Percentiles rank a stretch among this genome's conserved stretches.
phyloP scores from a whole-genome alignment of 1,140 invertebrate species.

The Drosophila subobscura region DNA sequence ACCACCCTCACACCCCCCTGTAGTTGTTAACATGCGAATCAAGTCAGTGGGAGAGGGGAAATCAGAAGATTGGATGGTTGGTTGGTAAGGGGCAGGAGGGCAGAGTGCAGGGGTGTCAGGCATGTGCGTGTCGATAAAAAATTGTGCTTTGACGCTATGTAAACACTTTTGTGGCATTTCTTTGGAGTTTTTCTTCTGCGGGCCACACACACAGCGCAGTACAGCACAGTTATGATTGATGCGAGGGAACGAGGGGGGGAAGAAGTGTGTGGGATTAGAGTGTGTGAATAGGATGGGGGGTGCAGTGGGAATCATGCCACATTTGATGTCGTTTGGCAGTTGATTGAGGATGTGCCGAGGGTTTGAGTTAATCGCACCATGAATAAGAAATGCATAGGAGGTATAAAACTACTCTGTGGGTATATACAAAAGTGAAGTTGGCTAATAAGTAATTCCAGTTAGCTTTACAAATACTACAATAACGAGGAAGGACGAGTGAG shows the following conservation, averaged over 20 bases:
- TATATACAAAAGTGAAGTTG: neutral
- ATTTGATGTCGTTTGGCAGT: conserved; percentile 18
- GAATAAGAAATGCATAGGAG: conserved; percentile 18
- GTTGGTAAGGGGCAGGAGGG: neutral
- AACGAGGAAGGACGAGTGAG: too few relatives aligned
- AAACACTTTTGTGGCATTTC: conserved; percentile 75
- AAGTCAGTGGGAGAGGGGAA: conserved; percentile 28
- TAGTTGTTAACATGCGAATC: conserved; percentile 71
- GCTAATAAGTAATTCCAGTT: too few relatives aligned
- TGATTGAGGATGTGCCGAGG: conserved; percentile 17
- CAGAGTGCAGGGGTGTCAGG: conserved; percentile 17
- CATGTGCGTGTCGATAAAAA: conserved; percentile 79
- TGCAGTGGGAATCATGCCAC: conserved; percentile 4
- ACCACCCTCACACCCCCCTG: conserved; percentile 7
- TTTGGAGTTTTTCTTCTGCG: conserved; percentile 35
- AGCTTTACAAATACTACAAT: too few relatives aligned
- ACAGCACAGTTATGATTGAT: conserved; percentile 31
- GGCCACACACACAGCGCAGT: conserved; percentile 16
- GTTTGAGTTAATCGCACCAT: neutral
- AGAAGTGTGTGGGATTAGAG: neutral
- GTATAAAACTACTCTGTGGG: neutral
- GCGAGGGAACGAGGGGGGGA: neutral
- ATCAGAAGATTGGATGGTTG: conserved; percentile 20
- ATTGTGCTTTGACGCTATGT: conserved; percentile 75
- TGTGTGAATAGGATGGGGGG: neutral